These are phyloP conservation scores for Dicyrtoma fusca DNA, from an alignment of 2,888 invertebrate genomes.

Conservation along the genomic window DNA sequence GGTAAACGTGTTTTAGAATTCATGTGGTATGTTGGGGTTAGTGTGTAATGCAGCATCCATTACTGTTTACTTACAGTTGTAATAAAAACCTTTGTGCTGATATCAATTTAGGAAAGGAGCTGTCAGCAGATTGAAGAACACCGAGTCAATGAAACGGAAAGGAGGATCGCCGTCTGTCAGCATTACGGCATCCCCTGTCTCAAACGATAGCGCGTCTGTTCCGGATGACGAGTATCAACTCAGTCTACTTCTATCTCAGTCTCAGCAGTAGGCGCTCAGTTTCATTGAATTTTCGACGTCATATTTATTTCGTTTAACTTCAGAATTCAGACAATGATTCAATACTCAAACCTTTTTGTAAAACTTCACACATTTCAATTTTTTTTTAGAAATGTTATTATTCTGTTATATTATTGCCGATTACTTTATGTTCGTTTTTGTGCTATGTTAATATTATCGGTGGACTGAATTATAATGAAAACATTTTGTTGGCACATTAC, in stretches of 20 bases:
- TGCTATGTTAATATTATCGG: too few relatives aligned
- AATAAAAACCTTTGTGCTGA: neutral
- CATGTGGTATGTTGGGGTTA: neutral
- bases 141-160: slow-evolving; percentile 36
- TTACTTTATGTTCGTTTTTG: neutral
- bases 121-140: slow-evolving; percentile 37
- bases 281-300: too few relatives aligned
- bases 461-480: too few relatives aligned
- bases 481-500: too few relatives aligned
- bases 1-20: slow-evolving; percentile 26
- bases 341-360: too few relatives aligned
- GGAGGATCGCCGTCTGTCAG: slow-evolving; percentile 48
- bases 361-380: too few relatives aligned
- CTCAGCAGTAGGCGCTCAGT: too few relatives aligned
- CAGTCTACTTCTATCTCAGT: neutral
- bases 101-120: slow-evolving; percentile 43
- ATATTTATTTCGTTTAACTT: too few relatives aligned
- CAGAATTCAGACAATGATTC: too few relatives aligned
- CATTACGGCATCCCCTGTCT: slow-evolving; percentile 17
- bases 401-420: neutral
- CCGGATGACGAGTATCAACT: slow-evolving; percentile 16
- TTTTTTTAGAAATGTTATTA: too few relatives aligned
- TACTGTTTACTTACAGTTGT: neutral
- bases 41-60: neutral
- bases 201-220: neutral